phyloP scores from a whole-genome alignment of 2,888 invertebrate species.

The Julus scandinavius region DNA sequence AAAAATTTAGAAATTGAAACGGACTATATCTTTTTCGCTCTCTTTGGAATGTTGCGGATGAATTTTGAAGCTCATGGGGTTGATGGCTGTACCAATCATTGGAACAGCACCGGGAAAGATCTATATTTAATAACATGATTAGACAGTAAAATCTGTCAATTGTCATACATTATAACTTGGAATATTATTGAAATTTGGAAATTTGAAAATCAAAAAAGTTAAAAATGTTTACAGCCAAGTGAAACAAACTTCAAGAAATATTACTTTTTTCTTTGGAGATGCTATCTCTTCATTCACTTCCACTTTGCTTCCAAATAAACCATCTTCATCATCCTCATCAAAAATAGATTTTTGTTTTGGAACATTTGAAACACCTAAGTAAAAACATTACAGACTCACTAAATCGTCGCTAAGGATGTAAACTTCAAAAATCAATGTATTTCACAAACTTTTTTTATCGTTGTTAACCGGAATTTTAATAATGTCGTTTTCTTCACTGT shows the following conservation, averaged over 20 bases:
- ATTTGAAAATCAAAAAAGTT: background rate
- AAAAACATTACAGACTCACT: background rate
- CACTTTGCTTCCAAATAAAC: conserved; percentile 45
- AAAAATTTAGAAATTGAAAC: conserved; percentile 2
- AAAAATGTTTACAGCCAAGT: too few species aligned
- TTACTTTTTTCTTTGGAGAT: conserved; percentile 41
- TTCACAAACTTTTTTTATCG: background rate
- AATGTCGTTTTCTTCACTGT: conserved; percentile 50
- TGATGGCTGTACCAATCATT: conserved; percentile 42
- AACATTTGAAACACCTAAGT: conserved; percentile 8
- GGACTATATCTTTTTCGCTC: conserved; percentile 29
- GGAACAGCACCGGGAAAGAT: conserved; percentile 45
- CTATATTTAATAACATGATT: background rate
- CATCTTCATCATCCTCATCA: conserved; percentile 52
- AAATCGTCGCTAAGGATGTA: background rate
- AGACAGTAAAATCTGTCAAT: too few species aligned
- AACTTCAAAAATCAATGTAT: background rate
- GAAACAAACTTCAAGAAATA: background rate
- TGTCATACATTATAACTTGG: too few species aligned
- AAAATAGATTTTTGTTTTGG: conserved; percentile 52
- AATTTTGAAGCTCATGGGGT: conserved; percentile 42
- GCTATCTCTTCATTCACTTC: background rate
- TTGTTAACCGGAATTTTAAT: conserved; percentile 29
- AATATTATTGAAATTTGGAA: background rate
- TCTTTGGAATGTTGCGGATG: conserved; percentile 33